These are phyloP conservation scores for Neelides sp. DNA, from an alignment of 1,140 invertebrate genomes.

Conservation along the genomic window DNA sequence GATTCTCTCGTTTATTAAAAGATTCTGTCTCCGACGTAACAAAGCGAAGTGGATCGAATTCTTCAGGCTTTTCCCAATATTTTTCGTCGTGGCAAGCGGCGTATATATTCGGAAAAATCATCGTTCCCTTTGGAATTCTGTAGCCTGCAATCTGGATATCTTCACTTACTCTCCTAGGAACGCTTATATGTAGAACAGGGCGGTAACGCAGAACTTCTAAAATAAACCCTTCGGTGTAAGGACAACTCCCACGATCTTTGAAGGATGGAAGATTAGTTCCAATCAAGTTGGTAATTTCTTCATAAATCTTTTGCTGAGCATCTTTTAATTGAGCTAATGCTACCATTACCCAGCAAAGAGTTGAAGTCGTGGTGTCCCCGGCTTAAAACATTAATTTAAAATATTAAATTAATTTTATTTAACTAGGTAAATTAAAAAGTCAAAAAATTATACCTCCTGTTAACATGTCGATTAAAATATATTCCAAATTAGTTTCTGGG, in stretches of 20 bases:
- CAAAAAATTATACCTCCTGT: no score
- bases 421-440: background rate
- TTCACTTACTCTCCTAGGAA: constrained; percentile 1
- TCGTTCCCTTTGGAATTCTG: constrained; percentile 34
- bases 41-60: constrained; percentile 40
- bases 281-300: constrained; percentile 35
- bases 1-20: no score
- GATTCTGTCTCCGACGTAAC: constrained; percentile 22
- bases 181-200: constrained; percentile 9
- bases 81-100: constrained; percentile 36
- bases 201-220: constrained; percentile 13
- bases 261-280: background rate
- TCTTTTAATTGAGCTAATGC: constrained; percentile 20
- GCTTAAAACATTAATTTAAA: background rate
- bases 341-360: background rate
- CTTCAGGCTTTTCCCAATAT: constrained; percentile 37
- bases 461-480: no score
- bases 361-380: background rate
- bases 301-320: constrained; percentile 34
- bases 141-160: constrained; percentile 33
- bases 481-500: constrained; percentile 8
- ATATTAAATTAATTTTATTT: background rate
- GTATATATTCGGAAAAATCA: constrained; percentile 37
- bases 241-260: background rate
- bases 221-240: constrained; percentile 17